Conservation (phyloP, 2,797 vertebrate species). For the Emydoidea blandingii region DNA sequence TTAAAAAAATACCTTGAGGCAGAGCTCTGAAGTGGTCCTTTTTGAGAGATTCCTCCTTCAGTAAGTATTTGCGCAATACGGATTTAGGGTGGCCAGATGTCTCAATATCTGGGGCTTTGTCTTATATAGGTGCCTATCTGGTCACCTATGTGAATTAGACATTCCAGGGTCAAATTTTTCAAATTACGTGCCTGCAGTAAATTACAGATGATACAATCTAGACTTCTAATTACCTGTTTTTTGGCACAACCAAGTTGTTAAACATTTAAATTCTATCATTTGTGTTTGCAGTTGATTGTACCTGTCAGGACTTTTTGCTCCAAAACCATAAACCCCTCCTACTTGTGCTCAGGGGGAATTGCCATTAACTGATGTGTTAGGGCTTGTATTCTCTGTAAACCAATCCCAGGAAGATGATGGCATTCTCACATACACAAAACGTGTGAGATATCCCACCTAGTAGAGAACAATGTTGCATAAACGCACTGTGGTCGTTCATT, state of each 20-base stretch:
- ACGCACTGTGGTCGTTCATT: background rate
- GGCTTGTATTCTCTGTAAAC: background rate
- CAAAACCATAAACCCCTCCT: background rate
- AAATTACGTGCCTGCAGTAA: background rate
- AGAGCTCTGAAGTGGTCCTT: conserved; percentile 34
- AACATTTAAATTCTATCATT: background rate
- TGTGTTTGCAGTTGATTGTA: background rate
- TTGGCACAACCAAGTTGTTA: background rate
- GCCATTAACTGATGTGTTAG: background rate
- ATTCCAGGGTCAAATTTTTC: background rate
- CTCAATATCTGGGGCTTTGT: too few relatives aligned
- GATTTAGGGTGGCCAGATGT: too few relatives aligned
- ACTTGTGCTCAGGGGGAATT: background rate
- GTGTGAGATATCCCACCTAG: background rate
- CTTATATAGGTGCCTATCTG: too few relatives aligned
- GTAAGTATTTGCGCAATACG: background rate
- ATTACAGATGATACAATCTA: background rate
- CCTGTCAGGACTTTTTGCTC: background rate
- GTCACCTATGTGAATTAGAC: background rate
- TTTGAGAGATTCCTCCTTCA: conserved; percentile 17
- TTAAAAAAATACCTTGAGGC: conserved; percentile 36
- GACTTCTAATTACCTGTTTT: background rate
- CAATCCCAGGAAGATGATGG: background rate
- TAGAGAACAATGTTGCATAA: background rate
- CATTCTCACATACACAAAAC: background rate